Percentiles rank a stretch among this genome's conserved stretches.
These are phyloP conservation scores for Hypothenemus hampei DNA, from an alignment of 1,140 invertebrate species.

Conservation along the genomic window DNA sequence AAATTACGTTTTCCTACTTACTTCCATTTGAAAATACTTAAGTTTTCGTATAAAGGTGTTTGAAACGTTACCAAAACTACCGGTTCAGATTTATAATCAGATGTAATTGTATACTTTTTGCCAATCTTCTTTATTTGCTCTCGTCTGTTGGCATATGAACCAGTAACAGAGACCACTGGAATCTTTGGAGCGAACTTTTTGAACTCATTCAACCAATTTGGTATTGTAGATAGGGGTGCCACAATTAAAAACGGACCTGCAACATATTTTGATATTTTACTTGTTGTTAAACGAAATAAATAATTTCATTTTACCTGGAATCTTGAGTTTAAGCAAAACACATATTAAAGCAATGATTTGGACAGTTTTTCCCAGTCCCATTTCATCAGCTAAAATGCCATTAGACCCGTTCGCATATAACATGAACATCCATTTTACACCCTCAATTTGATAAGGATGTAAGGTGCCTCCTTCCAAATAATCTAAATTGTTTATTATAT, in stretches of 20 bases:
- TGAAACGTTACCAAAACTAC: slow-evolving; percentile 60
- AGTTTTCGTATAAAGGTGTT: slow-evolving; percentile 50
- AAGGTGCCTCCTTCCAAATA: slow-evolving; percentile 23
- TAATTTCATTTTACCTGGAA: neutral
- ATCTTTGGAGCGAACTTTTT: slow-evolving; percentile 60
- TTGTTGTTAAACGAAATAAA: neutral
- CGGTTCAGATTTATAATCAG: slow-evolving; percentile 42
- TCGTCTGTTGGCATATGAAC: slow-evolving; percentile 42
- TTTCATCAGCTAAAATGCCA: slow-evolving; percentile 87
- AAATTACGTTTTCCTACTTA: slow-evolving; percentile 34
- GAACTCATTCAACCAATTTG: slow-evolving; percentile 70
- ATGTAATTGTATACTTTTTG: slow-evolving; percentile 38
- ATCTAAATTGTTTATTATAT: slow-evolving; percentile 15
- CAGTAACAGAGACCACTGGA: slow-evolving; percentile 57
- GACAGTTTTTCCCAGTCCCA: slow-evolving; percentile 88
- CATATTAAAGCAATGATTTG: slow-evolving; percentile 89
- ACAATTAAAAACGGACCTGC: slow-evolving; percentile 77
- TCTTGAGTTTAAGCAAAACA: slow-evolving; percentile 69
- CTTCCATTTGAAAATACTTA: slow-evolving; percentile 50
- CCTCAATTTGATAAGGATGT: slow-evolving; percentile 25
- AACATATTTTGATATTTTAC: neutral
- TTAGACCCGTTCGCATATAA: slow-evolving; percentile 74
- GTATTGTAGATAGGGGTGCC: slow-evolving; percentile 72
- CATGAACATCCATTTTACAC: slow-evolving; percentile 33
- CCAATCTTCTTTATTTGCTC: slow-evolving; percentile 41